These are phyloP conservation scores for Archivesica marissinica DNA, from an alignment of 1,140 invertebrate genomes.

Conservation along the genomic window DNA sequence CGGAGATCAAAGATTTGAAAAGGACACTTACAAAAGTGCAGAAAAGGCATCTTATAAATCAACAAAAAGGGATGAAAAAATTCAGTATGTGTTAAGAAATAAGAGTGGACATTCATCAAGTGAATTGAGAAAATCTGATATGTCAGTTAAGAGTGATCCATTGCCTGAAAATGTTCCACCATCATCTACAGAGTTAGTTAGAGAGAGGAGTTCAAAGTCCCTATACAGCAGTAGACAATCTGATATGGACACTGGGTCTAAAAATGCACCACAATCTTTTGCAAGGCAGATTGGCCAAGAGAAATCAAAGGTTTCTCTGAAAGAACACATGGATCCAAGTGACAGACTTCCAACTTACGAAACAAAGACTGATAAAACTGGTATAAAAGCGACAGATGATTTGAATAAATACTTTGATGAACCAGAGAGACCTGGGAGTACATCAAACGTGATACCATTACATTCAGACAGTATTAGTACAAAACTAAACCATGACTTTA, in stretches of 20 bases:
- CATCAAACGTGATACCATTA: slow-evolving; percentile 23
- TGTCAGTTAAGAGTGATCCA: slow-evolving; percentile 35
- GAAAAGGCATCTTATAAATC: neutral
- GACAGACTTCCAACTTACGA: slow-evolving; percentile 14
- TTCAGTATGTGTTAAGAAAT: slow-evolving; percentile 49
- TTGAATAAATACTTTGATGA: slow-evolving; percentile 58
- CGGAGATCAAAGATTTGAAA: neutral
- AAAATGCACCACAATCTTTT: slow-evolving; percentile 1
- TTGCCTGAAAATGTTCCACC: slow-evolving; percentile 48
- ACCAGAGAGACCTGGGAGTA: slow-evolving; percentile 21
- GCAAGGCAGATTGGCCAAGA: neutral
- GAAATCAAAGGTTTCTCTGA: neutral
- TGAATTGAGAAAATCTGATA: slow-evolving; percentile 46
- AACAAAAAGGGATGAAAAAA: slow-evolving; percentile 26
- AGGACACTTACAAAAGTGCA: neutral
- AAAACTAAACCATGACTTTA: slow-evolving; percentile 33
- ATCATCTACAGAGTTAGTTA: slow-evolving; percentile 43
- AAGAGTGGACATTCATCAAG: slow-evolving; percentile 16
- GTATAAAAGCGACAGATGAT: slow-evolving; percentile 14
- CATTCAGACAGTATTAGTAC: slow-evolving; percentile 36
- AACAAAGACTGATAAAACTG: neutral
- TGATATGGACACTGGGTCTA: neutral
- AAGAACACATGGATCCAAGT: neutral
- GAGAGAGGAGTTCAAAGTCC: slow-evolving; percentile 30
- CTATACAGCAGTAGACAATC: neutral